phyloP scores from a whole-genome alignment of 2,797 vertebrate genomes.

The Telmatherina bonti region DNA sequence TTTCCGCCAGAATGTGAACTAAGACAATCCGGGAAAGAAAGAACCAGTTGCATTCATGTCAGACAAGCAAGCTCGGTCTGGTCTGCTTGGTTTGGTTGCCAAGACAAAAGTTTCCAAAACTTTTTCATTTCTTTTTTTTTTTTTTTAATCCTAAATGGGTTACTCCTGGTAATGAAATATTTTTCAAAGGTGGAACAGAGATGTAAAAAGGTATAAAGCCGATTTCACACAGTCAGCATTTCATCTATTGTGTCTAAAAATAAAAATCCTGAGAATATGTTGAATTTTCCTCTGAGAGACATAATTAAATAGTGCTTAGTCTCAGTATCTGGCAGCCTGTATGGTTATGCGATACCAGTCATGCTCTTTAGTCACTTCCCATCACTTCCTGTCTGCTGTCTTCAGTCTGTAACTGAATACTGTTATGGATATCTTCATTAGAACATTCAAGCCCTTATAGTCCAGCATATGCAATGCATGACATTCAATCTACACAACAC shows the following conservation, averaged over 20 bases:
- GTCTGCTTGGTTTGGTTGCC: conserved; percentile 27
- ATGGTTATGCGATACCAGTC: not conserved
- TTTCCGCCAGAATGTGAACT: conserved; percentile 80
- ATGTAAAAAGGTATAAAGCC: conserved; percentile 56
- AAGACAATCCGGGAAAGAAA: conserved; percentile 42
- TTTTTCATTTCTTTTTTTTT: conserved; percentile 18
- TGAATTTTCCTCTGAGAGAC: conserved; percentile 24
- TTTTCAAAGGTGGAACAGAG: no score
- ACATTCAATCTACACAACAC: no score
- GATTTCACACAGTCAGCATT: conserved; percentile 8
- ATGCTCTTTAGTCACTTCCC: not conserved
- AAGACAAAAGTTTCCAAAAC: conserved; percentile 23
- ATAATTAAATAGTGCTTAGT: conserved; percentile 1
- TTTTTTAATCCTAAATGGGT: conserved; percentile 38
- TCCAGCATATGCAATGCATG: no score
- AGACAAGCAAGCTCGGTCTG: conserved; percentile 20
- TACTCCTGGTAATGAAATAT: conserved; percentile 48
- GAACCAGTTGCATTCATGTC: conserved; percentile 72
- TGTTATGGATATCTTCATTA: no score
- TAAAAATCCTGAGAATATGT: conserved; percentile 36
- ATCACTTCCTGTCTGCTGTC: not conserved
- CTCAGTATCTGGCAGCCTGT: conserved; percentile 5
- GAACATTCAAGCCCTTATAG: no score
- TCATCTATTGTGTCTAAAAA: conserved; percentile 35
- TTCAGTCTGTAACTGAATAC: not conserved